Percentiles rank a stretch among this genome's conserved stretches.
Conservation (phyloP, 1,140 invertebrate species). For the Ceratosolen fusciceps region DNA sequence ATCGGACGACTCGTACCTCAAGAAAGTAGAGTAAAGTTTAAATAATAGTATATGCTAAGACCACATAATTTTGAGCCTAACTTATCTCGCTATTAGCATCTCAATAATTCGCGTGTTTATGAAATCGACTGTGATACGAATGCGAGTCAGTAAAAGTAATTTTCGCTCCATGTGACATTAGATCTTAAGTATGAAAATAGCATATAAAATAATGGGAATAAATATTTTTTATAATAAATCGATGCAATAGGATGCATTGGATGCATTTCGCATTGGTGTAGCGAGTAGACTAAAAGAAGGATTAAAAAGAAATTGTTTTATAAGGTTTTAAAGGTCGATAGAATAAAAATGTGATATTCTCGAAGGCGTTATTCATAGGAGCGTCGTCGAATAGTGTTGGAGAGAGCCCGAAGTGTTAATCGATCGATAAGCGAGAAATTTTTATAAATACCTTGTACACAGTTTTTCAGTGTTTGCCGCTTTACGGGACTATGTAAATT, state of each 20-base stretch:
- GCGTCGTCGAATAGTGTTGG: background rate
- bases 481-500: background rate
- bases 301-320: no score
- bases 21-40: conserved; percentile 12
- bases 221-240: no score
- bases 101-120: conserved; percentile 13
- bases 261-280: no score
- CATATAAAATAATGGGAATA: background rate
- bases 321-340: background rate
- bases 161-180: background rate
- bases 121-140: conserved; percentile 11
- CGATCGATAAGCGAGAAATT: background rate
- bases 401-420: background rate
- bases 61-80: background rate
- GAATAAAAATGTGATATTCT: background rate
- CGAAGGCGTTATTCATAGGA: background rate
- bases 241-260: no score
- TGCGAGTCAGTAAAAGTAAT: conserved; percentile 13
- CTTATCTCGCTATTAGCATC: conserved; percentile 8
- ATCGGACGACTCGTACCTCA: background rate
- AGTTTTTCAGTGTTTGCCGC: background rate
- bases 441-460: background rate
- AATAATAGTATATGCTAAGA: background rate
- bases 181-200: background rate
- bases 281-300: no score